Evolutionary conservation across 2,888 invertebrate genomes (phyloP).

Genomic region (Gymnosoma rotundatum): DNA sequence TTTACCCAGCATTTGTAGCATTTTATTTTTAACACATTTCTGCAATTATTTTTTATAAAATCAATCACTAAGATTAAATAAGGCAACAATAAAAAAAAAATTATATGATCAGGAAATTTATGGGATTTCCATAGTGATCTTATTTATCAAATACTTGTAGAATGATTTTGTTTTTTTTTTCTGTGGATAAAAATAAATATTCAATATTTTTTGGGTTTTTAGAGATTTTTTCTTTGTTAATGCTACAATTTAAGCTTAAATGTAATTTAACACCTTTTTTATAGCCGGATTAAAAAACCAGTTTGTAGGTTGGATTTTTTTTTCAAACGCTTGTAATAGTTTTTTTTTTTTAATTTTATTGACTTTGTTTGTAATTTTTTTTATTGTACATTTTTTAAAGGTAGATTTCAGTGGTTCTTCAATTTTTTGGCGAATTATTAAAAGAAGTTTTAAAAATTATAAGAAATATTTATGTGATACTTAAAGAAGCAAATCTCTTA

Average conservation of each 20-base stretch:
- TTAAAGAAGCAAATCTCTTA: no score
- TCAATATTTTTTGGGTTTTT: constrained; percentile 30
- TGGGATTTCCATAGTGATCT: constrained; percentile 80
- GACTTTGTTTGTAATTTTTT: no score
- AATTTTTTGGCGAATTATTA: no score
- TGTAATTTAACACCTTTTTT: constrained; percentile 51
- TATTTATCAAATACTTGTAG: constrained; percentile 71
- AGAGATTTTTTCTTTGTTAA: not conserved
- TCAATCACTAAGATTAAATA: not conserved
- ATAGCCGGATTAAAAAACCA: constrained; percentile 25
- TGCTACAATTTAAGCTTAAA: not conserved
- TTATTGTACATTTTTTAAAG: no score
- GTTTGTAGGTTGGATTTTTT: constrained; percentile 17
- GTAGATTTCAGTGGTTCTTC: no score
- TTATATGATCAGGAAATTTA: constrained; percentile 34
- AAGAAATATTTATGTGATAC: no score
- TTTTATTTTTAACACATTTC: constrained; percentile 39
- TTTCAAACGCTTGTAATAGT: constrained; percentile 1
- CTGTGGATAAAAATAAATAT: not conserved
- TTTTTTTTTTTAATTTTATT: not conserved
- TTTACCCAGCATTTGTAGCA: constrained; percentile 63
- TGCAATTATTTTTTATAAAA: constrained; percentile 17
- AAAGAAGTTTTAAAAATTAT: no score
- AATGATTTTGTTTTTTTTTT: not conserved
- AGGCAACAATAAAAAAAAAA: constrained; percentile 2